These are phyloP conservation scores for Andrena bucephala DNA, from an alignment of 2,888 invertebrate species.

Conservation along the genomic window DNA sequence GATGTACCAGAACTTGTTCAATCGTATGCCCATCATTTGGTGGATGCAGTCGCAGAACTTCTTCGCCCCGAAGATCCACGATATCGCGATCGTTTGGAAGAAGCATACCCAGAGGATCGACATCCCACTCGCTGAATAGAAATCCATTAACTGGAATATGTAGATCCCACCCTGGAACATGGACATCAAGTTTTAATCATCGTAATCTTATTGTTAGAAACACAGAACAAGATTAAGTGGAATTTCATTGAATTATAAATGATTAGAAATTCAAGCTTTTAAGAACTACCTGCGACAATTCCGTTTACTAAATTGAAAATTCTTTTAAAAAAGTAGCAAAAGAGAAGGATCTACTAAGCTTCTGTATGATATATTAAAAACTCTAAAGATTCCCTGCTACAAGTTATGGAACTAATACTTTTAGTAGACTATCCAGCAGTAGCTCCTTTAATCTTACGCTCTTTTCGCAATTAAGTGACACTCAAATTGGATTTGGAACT, in stretches of 20 bases:
- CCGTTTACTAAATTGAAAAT: not conserved
- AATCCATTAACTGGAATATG: constrained; percentile 86
- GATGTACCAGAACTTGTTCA: constrained; percentile 86
- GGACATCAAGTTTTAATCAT: not conserved
- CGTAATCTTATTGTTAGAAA: not conserved
- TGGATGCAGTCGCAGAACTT: constrained; percentile 87
- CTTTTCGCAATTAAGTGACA: not conserved
- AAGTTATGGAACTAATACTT: not conserved
- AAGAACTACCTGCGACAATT: not conserved
- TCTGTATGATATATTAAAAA: too few relatives aligned
- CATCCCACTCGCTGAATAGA: constrained; percentile 88
- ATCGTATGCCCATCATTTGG: constrained; percentile 88
- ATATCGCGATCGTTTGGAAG: constrained; percentile 88
- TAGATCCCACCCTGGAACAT: constrained; percentile 84
- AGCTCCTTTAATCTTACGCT: not conserved
- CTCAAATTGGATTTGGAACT: too few relatives aligned
- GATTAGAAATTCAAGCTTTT: too few relatives aligned
- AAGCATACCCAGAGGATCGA: constrained; percentile 88
- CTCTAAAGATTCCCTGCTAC: not conserved
- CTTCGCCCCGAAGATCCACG: constrained; percentile 87
- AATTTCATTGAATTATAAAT: not conserved
- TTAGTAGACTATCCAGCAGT: not conserved
- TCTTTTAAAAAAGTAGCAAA: not conserved
- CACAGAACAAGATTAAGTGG: not conserved
- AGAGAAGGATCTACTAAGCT: too few relatives aligned